A percentile compares a stretch with the other conserved stretches of the same genome.
phyloP scores from a whole-genome alignment of 2,888 invertebrate genomes.

The Leucophenga maculata region DNA sequence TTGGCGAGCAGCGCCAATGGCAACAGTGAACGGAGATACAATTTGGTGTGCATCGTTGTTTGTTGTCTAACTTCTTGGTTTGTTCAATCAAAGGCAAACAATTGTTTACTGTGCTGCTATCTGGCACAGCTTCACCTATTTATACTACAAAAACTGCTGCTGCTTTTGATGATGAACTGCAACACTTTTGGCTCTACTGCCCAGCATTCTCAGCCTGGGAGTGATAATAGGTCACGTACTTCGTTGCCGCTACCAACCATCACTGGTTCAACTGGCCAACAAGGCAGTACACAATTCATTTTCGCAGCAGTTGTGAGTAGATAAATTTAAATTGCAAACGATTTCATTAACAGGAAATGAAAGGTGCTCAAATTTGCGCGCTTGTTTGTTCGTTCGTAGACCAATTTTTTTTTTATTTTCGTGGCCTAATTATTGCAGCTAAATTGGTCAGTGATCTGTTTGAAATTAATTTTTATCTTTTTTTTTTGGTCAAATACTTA shows the following conservation, averaged over 20 bases:
- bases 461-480: not conserved
- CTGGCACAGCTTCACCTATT: not conserved
- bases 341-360: conserved; percentile 55
- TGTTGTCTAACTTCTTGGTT: not conserved
- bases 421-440: not conserved
- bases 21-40: not conserved
- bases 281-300: conserved; percentile 3
- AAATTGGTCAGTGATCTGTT: conserved; percentile 2
- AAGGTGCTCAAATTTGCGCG: conserved; percentile 40
- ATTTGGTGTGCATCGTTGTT: not conserved
- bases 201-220: not conserved
- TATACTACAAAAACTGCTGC: conserved; percentile 17
- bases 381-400: not conserved
- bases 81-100: not conserved
- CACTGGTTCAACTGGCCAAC: not conserved
- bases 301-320: not conserved
- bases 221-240: conserved; percentile 52
- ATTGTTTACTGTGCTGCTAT: not conserved
- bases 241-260: not conserved
- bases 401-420: not conserved
- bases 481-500: not conserved
- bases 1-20: not conserved
- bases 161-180: too few species aligned
- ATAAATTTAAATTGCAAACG: conserved; percentile 7
- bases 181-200: not conserved